A percentile compares a stretch with the other conserved stretches of the same genome.
phyloP scores from a whole-genome alignment of 2,113 vertebrate genomes.

The Brienomyrus brachyistius region DNA sequence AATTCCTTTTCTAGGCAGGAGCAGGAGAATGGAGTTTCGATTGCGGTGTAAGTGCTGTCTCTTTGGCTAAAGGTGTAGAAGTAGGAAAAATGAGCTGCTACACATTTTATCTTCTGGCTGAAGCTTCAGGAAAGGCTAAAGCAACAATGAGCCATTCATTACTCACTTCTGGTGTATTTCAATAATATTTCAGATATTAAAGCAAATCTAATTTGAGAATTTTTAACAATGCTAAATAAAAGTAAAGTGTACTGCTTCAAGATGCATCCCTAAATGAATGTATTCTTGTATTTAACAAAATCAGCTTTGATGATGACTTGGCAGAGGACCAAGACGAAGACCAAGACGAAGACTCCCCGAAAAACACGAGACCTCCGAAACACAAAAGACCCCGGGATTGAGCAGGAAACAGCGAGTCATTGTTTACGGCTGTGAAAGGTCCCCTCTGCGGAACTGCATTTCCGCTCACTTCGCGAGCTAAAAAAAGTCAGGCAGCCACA shows the following conservation, averaged over 20 bases:
- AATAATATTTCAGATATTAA: background rate
- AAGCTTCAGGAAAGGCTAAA: background rate
- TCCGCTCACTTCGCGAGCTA: background rate
- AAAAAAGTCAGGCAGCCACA: background rate
- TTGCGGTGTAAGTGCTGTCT: background rate
- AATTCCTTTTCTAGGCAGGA: background rate
- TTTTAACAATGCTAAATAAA: background rate
- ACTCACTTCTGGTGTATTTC: background rate
- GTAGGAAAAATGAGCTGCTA: background rate
- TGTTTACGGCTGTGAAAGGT: background rate
- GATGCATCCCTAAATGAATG: background rate
- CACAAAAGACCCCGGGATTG: background rate
- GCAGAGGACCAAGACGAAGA: background rate
- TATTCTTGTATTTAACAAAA: background rate
- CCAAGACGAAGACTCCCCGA: background rate
- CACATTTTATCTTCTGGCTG: background rate
- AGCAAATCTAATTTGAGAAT: background rate
- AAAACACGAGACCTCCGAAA: background rate
- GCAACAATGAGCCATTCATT: background rate
- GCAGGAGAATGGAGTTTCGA: background rate
- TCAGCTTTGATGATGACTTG: background rate
- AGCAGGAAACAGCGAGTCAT: background rate
- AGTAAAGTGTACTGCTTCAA: background rate
- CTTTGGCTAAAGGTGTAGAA: background rate
- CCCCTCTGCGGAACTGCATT: background rate